A percentile compares a stretch with the other conserved stretches of the same genome.
Conservation (phyloP, 1,140 invertebrate species). For the Homalodisca vitripennis region DNA sequence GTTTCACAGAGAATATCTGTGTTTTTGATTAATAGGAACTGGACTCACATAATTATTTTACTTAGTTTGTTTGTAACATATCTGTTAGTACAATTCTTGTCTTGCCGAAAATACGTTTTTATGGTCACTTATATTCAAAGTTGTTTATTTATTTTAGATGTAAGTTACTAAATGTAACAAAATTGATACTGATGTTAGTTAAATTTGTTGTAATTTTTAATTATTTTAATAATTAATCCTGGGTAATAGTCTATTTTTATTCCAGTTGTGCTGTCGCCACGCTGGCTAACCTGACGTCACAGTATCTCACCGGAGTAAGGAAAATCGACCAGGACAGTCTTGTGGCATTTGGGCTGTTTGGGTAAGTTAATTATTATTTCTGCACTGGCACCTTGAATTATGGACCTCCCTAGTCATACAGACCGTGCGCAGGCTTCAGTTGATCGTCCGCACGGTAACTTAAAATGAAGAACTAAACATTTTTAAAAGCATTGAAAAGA, state of each 20-base stretch:
- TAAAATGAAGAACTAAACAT: too few relatives aligned
- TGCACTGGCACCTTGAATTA: too few relatives aligned
- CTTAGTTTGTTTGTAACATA: too few relatives aligned
- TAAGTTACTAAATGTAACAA: neutral
- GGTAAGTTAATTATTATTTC: conserved; percentile 55
- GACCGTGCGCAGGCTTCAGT: too few relatives aligned
- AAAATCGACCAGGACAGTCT: conserved; percentile 61
- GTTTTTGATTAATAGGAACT: too few relatives aligned
- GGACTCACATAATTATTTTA: too few relatives aligned
- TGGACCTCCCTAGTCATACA: too few relatives aligned
- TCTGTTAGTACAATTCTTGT: too few relatives aligned
- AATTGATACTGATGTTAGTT: neutral
- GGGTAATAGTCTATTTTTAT: conserved; percentile 14
- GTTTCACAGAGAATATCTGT: too few relatives aligned
- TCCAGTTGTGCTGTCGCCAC: conserved; percentile 54
- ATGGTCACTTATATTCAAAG: neutral
- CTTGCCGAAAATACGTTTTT: neutral
- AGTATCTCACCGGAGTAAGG: conserved; percentile 59
- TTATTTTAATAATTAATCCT: neutral
- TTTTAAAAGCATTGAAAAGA: too few relatives aligned
- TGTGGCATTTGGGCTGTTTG: conserved; percentile 67
- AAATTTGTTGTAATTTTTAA: neutral
- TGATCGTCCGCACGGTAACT: too few relatives aligned
- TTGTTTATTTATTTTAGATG: neutral
- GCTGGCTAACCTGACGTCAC: conserved; percentile 63